Evolutionary conservation across 2,888 invertebrate genomes (phyloP).

Genomic region (Octonoba sinensis): DNA sequence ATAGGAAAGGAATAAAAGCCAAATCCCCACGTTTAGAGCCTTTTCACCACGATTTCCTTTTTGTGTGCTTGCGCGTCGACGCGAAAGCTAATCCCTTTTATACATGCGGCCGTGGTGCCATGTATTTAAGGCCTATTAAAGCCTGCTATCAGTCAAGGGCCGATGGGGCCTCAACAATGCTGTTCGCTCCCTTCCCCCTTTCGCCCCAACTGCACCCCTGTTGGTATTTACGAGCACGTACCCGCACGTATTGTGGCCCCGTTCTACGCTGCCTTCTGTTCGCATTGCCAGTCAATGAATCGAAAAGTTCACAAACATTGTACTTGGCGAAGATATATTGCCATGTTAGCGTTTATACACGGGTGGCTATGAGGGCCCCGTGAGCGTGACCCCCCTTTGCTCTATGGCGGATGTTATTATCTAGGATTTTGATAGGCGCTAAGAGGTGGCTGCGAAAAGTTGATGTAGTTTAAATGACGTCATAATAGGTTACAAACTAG

Average conservation of each 20-base stretch:
- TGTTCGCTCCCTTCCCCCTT: constrained; percentile 1
- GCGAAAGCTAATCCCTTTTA: constrained; percentile 58
- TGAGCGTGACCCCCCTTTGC: constrained; percentile 8
- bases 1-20: constrained; percentile 22
- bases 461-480: constrained; percentile 60
- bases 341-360: constrained; percentile 60
- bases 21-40: constrained; percentile 31
- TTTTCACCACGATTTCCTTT: constrained; percentile 46
- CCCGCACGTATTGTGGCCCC: constrained; percentile 12
- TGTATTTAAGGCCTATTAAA: constrained; percentile 65
- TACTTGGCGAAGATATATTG: constrained; percentile 53
- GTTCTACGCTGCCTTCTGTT: constrained; percentile 40
- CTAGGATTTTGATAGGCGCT: constrained; percentile 38
- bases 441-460: constrained; percentile 43
- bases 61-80: constrained; percentile 56
- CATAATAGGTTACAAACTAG: constrained; percentile 63
- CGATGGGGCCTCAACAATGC: constrained; percentile 32
- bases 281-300: constrained; percentile 55
- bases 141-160: constrained; percentile 64
- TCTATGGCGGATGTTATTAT: constrained; percentile 36
- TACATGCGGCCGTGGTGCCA: constrained; percentile 62
- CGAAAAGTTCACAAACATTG: constrained; percentile 64
- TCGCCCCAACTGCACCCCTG: constrained; percentile 32
- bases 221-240: constrained; percentile 60
- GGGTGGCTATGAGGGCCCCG: constrained; percentile 40